Base-by-base conservation (phyloP, 2,888 invertebrate genomes). In the Melitaea athalia region DNA sequence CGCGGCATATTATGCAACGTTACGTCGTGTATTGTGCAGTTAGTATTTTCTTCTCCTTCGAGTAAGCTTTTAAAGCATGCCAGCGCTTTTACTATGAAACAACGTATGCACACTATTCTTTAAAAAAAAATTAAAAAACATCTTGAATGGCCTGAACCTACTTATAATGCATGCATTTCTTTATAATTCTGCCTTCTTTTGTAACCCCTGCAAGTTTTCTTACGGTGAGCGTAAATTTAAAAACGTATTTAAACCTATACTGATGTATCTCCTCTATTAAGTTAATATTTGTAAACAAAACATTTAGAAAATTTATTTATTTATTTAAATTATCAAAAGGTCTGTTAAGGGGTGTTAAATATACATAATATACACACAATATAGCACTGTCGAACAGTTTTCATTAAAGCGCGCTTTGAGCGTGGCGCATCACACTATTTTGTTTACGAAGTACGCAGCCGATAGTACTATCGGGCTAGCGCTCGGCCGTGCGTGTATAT, bases 1-100 rank as follows among this genome's bases (percentile, higher is more conserved):
- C 88, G 87, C 86, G 88, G 84, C 86, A 86, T 91, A 90, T 92
- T 92, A 92, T 91, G 91, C 91, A 92, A 92, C 85, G 84, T 86
- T 90, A 88, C 86, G 79, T 82, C 85, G 85, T 87, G 86, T 87
- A 88, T 88, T 87, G 85, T 88, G 84, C 83, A 83, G 83, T 86
- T 81, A 81, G 87, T 87, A 87, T 84, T 85, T 89, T 82, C 85
- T 84, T 82, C 77, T 85, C 82, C 84, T 88, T 83, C 78, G 78
- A 79, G 77, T 79, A 77, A 86, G 84, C 85, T 88, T 87, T 86
- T 78, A 81, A 77, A 81, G 78, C 76, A 80, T 75, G 80, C 75
- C 73, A 70, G 67, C 71, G 77, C 75, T 79, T 79, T 77, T 74
- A 74, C 73, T 74, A 69, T 72, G 70, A 72, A 73, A 75, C 73